Percentiles rank a stretch among this genome's conserved stretches.
Evolutionary conservation across 2,888 invertebrate species (phyloP).

Genomic region (Nasonia oneida): DNA sequence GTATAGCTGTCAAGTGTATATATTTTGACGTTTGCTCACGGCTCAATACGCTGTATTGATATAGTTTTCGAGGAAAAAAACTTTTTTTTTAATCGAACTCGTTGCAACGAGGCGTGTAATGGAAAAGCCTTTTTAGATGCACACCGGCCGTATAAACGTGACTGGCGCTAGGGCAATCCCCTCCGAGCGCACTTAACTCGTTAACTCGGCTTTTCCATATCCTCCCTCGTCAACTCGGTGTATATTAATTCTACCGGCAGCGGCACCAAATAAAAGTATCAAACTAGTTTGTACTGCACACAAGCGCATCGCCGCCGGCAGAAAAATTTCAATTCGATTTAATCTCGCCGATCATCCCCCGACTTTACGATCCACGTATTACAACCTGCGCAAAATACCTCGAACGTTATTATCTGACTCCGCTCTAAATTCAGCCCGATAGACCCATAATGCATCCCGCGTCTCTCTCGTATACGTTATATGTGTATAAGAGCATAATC

Average conservation of each 20-base stretch:
- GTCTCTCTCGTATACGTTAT: not conserved
- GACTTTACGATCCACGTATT: not conserved
- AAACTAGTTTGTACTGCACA: not conserved
- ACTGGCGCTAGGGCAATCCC: constrained; percentile 36
- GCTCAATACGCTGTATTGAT: constrained; percentile 13
- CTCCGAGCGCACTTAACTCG: not conserved
- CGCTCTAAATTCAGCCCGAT: not conserved
- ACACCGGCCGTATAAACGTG: not conserved
- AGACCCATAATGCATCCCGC: not conserved
- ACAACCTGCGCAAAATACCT: not conserved
- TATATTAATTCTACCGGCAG: not conserved
- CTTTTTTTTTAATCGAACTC: not conserved
- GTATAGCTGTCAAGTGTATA: not conserved
- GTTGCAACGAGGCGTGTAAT: not conserved
- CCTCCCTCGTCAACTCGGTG: not conserved
- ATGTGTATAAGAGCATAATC: not conserved
- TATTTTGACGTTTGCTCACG: constrained; percentile 6
- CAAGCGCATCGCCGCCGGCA: not conserved
- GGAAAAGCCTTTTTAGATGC: not conserved
- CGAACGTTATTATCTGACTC: not conserved
- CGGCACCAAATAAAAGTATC: not conserved
- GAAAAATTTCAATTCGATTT: constrained; percentile 7
- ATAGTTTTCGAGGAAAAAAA: constrained; percentile 17
- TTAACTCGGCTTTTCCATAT: not conserved
- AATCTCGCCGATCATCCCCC: not conserved